Base-by-base conservation (phyloP, 2,888 invertebrate species). In the Brachycybe producta region DNA sequence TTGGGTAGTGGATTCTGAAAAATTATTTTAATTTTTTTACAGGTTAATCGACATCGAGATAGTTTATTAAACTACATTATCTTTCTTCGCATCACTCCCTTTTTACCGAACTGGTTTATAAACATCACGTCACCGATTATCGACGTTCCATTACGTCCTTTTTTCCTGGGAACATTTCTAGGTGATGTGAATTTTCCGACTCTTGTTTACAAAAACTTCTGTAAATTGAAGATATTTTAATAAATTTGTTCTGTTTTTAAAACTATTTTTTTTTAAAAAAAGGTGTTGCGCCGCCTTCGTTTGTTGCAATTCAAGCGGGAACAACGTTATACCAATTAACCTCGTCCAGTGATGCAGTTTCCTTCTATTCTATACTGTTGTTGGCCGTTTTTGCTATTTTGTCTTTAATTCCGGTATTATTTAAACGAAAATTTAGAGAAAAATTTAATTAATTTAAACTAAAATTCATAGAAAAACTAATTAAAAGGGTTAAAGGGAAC, bases 21-120 rank as follows among this genome's bases (percentile, higher is more conserved):
- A 19, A 11, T 4, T 28, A 23, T 51, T 32, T 36, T 49, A 49
- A 50, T 51, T 48, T 55, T 52, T 49, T 56, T 58, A 27, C 58
- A 72, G 72, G 71, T 75, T 2, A 64, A 77, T 36, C 83, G 82
- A 63, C 95, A 98, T 65, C 76, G 78, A 55, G 80, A 86, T 59
- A 82, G 94, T 67, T 72, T 99, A 57, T 75, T 98, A 53, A 90
- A 90, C 71, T 99, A 98, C 66, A 88, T 99, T 60, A 77, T 99
- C 63, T 98, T 99, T 68, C 74, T 98, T 58, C 78, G 98, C 58
- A 85, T 98, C 64, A 98, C 98, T 24, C 98, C 98, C 48, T 82
- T 98, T 64, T 73, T 98, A 61, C 98, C 98, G 5, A 98, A 99
- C 69, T 98, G 98, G 98, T 95, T 98, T 67, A 95, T 95, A 57